Evolutionary conservation across 2,113 vertebrate species (phyloP).

Genomic region (Podilymbus podiceps): DNA sequence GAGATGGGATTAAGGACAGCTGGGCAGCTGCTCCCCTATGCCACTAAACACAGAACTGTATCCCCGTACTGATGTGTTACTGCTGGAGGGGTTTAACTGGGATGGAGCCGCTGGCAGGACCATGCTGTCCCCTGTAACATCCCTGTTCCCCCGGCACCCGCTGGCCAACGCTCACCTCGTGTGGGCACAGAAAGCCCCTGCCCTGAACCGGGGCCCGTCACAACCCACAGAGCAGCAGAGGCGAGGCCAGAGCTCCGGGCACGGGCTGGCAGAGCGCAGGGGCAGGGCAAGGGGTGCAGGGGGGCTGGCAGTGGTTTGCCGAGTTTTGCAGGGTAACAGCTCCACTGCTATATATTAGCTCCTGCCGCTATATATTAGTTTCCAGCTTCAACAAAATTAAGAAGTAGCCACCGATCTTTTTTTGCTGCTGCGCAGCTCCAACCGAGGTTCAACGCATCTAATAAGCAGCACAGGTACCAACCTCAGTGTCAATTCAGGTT

Average conservation of each 20-base stretch:
- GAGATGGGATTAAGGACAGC: neutral
- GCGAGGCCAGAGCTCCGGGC: neutral
- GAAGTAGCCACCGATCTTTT: neutral
- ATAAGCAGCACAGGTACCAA: neutral
- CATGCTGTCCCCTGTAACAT: no score
- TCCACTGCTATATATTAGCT: neutral
- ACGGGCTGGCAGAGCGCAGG: fast-evolving
- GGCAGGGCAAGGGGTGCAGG: neutral
- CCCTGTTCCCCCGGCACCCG: neutral
- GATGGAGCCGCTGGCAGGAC: neutral
- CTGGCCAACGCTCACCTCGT: neutral
- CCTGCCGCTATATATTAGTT: neutral
- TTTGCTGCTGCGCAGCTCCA: neutral
- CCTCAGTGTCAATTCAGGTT: neutral
- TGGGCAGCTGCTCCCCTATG: neutral
- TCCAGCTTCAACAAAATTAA: neutral
- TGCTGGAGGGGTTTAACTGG: no score
- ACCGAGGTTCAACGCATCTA: fast-evolving
- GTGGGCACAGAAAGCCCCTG: neutral
- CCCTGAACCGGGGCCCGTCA: neutral
- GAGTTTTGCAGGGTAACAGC: neutral
- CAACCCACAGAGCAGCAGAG: neutral
- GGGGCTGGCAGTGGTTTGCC: neutral
- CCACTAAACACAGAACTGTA: neutral
- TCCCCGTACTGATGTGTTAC: neutral